Conservation (phyloP, 1,140 invertebrate species). For the honey bee (Apis mellifera) region Amel_HAv3.1 CM009934.2:12796501-12797000, state of each 20-base stretch:
- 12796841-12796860: too few relatives aligned
- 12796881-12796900: slow-evolving; percentile 52
- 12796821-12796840: slow-evolving; percentile 7
- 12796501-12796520: slow-evolving; percentile 26
- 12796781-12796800: slow-evolving; percentile 22
- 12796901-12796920: slow-evolving; percentile 21
- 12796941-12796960: slow-evolving; percentile 1
- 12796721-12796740: slow-evolving; percentile 68
- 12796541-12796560: neutral
- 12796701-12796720: slow-evolving; percentile 58
- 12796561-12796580: neutral
- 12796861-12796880: slow-evolving; percentile 29
- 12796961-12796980: slow-evolving; percentile 10
- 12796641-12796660: slow-evolving; percentile 26
- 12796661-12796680: slow-evolving; percentile 22
- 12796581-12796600: slow-evolving; percentile 15
- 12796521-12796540: slow-evolving; percentile 14
- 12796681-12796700: slow-evolving; percentile 47
- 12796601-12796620: neutral
- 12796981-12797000: slow-evolving; percentile 1
- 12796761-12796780: slow-evolving; percentile 67
- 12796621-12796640: too few relatives aligned
- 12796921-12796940: slow-evolving; percentile 30
- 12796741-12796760: slow-evolving; percentile 73
- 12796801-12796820: neutral